Base-by-base conservation (phyloP, 2,113 vertebrate genomes). In the Phasianus colchicus region DNA sequence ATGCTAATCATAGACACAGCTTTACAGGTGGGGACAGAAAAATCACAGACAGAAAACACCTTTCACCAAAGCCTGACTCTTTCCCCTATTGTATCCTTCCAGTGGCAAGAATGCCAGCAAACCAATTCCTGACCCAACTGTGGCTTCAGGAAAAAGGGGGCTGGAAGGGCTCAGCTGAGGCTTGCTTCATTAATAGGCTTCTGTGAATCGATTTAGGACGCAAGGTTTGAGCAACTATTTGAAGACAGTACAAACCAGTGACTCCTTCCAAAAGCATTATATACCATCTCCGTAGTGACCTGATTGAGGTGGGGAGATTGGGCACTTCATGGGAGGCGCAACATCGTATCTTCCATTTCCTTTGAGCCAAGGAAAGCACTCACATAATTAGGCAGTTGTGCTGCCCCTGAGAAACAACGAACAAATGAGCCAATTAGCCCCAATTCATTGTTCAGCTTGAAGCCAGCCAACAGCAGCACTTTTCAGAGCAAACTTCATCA, bases 341-440 rank as follows among this genome's bases (percentile, higher is more conserved):
- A n/a, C 2, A 25, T 61, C 78, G 17, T 40, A 54, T 80, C 91
- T 64, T 66, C 64, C 12, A 7, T 64, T 90, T 92, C 60, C 64
- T 25, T 65, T 50, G 70, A 60, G 52, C 30, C 67, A 40, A 79
- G 54, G 52, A 94, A 86, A 86, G 24, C 6, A 1, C 30, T 73
- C 16, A 4, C 50, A 10, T 88, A 91, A 91, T 84, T 66, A 92
- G 60, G 81, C 52, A 15, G n/a, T 67, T 43, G 64, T 4, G 0
- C 57, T 94, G 93, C 45, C 65, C 54, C 64, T 2, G 7, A 87
- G 54, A 94, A 95, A 76, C n/a, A 92, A 83, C 8, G 50, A 94
- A 82, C 84, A 92, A 94, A 94, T 2, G 11, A 95, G 47, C 80
- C 79, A 94, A 96, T 97, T 96, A 95, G 47, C 70, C 77, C 52